phyloP scores from a whole-genome alignment of 2,888 invertebrate species.

The Nephrotoma flavescens region DNA sequence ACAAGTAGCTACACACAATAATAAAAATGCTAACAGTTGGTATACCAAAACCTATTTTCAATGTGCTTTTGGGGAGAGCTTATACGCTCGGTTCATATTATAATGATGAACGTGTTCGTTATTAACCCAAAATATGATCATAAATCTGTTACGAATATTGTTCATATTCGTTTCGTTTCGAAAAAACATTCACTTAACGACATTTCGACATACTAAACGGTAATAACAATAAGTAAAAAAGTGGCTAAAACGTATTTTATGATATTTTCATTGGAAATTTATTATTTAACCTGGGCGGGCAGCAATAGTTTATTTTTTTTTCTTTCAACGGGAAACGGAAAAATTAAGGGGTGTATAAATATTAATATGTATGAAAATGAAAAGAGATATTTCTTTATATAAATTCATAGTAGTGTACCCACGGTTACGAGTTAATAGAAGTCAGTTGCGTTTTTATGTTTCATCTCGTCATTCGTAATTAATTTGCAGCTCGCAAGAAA shows the following conservation, averaged over 20 bases:
- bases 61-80: background rate
- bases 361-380: background rate
- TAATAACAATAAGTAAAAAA: slow-evolving; percentile 3
- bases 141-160: background rate
- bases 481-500: background rate
- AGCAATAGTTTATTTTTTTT: background rate
- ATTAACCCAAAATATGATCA: background rate
- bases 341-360: background rate
- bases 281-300: background rate
- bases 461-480: background rate
- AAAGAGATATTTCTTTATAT: background rate
- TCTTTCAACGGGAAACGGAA: background rate
- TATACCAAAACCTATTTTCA: background rate
- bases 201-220: slow-evolving; percentile 3
- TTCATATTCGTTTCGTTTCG: background rate
- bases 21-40: background rate
- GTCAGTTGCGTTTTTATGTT: background rate
- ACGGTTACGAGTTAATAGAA: background rate
- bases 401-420: background rate
- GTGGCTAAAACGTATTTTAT: slow-evolving; percentile 1
- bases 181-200: background rate
- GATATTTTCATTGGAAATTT: background rate
- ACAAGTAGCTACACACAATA: background rate
- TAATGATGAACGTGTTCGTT: slow-evolving; percentile 3
- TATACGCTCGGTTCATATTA: background rate